Evolutionary conservation across 1,140 invertebrate genomes (phyloP).

Genomic region (Lordiphosa clarofinis): DNA sequence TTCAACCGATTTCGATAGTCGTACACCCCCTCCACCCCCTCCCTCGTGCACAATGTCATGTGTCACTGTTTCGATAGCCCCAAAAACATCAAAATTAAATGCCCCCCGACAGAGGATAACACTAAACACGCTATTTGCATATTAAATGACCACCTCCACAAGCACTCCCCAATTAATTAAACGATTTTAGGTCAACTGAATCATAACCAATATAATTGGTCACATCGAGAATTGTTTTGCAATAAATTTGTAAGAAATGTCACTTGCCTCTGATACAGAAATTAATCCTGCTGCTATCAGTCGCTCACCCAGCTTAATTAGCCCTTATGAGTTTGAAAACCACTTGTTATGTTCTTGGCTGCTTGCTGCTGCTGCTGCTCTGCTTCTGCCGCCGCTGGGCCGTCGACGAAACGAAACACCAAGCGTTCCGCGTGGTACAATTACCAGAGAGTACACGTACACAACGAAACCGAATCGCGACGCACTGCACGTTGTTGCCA

Average conservation of each 20-base stretch:
- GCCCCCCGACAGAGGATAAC: slow-evolving; percentile 10
- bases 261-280: no score
- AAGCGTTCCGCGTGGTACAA: slow-evolving; percentile 41
- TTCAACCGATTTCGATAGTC: neutral
- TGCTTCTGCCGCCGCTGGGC: slow-evolving; percentile 25
- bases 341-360: slow-evolving; percentile 58
- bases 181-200: no score
- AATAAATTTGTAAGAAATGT: no score
- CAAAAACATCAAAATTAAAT: slow-evolving; percentile 16
- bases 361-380: slow-evolving; percentile 2
- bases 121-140: slow-evolving; percentile 39
- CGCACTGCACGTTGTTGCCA: no score
- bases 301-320: slow-evolving; percentile 20
- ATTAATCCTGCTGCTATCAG: slow-evolving; percentile 3
- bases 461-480: slow-evolving; percentile 4
- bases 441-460: slow-evolving; percentile 21
- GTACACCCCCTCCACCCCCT: neutral
- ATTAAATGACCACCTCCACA: slow-evolving; percentile 23
- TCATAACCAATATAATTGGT: no score
- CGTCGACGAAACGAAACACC: slow-evolving; percentile 44
- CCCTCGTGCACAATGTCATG: neutral
- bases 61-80: slow-evolving; percentile 57
- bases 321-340: slow-evolving; percentile 41
- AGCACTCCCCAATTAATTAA: no score
- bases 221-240: no score